phyloP scores from a whole-genome alignment of 2,888 invertebrate genomes.

The Leucoma salicis region DNA sequence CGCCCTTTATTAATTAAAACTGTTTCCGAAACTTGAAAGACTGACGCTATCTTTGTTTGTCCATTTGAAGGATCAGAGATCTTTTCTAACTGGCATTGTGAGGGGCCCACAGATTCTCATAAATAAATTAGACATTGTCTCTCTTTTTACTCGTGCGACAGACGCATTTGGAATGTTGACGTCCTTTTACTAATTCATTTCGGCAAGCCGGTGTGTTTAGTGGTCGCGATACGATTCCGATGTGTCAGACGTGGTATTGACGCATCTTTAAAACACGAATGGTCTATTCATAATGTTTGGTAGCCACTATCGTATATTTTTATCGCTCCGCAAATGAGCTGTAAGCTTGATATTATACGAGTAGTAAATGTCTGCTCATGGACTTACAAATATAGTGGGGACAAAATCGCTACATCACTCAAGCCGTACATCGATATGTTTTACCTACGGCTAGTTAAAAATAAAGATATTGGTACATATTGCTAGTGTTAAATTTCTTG shows the following conservation, averaged over 20 bases:
- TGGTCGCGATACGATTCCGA: constrained; percentile 39
- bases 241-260: constrained; percentile 3
- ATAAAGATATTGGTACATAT: no score
- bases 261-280: neutral
- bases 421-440: no score
- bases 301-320: no score
- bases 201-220: constrained; percentile 50
- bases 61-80: constrained; percentile 38
- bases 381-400: no score
- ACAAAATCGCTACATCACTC: no score
- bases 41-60: constrained; percentile 48
- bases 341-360: no score
- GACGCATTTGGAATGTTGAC: constrained; percentile 68
- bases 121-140: constrained; percentile 70
- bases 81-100: constrained; percentile 57
- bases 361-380: no score
- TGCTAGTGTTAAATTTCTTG: no score
- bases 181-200: constrained; percentile 76
- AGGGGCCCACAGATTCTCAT: constrained; percentile 62
- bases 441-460: no score
- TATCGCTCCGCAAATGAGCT: no score
- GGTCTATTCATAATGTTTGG: no score
- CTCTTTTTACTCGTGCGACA: constrained; percentile 62
- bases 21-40: constrained; percentile 37
- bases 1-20: constrained; percentile 40